Conservation (phyloP, 2,113 vertebrate genomes). For the Strigops habroptila region DNA sequence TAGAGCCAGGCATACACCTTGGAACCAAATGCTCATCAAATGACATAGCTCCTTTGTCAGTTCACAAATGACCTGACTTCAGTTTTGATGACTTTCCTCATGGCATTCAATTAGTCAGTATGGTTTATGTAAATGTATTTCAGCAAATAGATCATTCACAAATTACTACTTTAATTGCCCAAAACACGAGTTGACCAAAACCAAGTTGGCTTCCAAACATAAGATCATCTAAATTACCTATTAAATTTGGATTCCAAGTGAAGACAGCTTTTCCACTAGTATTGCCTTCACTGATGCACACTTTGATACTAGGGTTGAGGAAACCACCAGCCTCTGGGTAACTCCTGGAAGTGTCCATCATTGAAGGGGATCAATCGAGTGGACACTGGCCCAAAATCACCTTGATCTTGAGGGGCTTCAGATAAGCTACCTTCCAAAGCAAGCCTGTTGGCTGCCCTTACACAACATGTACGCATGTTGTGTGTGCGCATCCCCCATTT, state of each 20-base stretch:
- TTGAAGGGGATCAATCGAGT: background rate
- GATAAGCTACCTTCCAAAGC: background rate
- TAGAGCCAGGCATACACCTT: background rate
- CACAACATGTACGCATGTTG: accelerated
- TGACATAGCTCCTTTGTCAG: background rate
- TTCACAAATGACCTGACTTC: background rate
- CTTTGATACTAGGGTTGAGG: background rate
- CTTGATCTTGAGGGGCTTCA: background rate
- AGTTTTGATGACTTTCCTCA: background rate
- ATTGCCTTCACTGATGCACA: accelerated
- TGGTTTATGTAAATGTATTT: background rate
- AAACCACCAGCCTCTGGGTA: background rate
- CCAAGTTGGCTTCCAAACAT: background rate
- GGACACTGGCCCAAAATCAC: background rate
- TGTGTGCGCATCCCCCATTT: accelerated
- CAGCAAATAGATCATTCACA: background rate
- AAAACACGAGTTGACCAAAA: background rate
- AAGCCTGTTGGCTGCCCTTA: background rate
- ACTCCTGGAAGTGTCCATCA: background rate
- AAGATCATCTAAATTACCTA: background rate
- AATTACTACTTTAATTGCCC: background rate
- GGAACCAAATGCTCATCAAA: background rate
- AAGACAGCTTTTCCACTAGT: background rate
- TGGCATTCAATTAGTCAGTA: background rate
- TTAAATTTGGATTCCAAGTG: background rate